Evolutionary conservation across 2,888 invertebrate species (phyloP).

Genomic region (Tridacna crocea): DNA sequence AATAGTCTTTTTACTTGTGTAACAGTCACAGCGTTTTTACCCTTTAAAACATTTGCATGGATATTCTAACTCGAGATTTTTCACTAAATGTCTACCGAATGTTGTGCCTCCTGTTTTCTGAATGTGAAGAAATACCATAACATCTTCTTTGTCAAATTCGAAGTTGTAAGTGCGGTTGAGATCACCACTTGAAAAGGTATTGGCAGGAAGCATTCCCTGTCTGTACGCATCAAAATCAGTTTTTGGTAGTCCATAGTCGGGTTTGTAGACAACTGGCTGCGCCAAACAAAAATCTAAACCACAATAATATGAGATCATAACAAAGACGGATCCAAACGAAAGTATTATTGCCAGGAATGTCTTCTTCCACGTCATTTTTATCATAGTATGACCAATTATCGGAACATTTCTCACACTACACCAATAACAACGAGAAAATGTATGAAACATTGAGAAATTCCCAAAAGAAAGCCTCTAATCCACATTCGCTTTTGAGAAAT

Average conservation of each 20-base stretch:
- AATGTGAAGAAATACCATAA: slow-evolving; percentile 98
- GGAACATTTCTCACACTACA: background rate
- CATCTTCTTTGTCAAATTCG: slow-evolving; percentile 91
- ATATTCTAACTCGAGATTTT: slow-evolving; percentile 95
- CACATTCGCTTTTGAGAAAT: background rate
- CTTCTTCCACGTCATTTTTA: slow-evolving; percentile 46
- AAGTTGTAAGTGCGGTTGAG: slow-evolving; percentile 89
- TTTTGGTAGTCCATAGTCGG: background rate
- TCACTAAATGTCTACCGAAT: slow-evolving; percentile 97
- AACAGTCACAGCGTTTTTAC: slow-evolving; percentile 89
- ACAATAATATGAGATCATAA: slow-evolving; percentile 27
- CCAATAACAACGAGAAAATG: background rate
- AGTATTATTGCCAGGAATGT: slow-evolving; percentile 11
- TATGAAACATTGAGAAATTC: background rate
- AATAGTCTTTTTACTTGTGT: slow-evolving; percentile 70
- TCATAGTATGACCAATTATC: background rate
- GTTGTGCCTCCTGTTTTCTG: slow-evolving; percentile 99
- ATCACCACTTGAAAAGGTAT: slow-evolving; percentile 40
- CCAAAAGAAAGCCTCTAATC: background rate
- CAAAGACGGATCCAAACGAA: background rate
- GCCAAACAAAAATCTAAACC: slow-evolving; percentile 23
- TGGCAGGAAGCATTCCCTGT: slow-evolving; percentile 50
- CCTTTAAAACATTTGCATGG: slow-evolving; percentile 97
- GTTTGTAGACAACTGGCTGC: background rate
- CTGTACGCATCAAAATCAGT: slow-evolving; percentile 47